phyloP scores from a whole-genome alignment of 2,113 vertebrate species.

The Callionymus lyra region DNA sequence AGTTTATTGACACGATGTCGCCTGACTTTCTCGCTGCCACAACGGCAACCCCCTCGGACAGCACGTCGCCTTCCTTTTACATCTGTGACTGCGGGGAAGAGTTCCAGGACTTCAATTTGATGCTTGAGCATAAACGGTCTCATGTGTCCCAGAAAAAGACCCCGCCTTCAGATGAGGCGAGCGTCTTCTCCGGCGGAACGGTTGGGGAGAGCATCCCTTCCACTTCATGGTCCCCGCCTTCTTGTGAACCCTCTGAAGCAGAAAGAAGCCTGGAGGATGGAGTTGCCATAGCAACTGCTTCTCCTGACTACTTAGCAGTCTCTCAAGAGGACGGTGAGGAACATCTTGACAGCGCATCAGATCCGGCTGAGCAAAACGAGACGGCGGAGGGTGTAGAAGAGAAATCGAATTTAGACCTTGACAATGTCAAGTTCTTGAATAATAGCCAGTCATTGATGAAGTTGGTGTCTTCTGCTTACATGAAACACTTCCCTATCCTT shows the following conservation, averaged over 20 bases:
- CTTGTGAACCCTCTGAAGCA: conserved; percentile 18
- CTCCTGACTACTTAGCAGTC: conserved; percentile 16
- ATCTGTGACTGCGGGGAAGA: conserved; percentile 61
- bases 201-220: conserved; percentile 22
- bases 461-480: too few species aligned
- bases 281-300: conserved; percentile 17
- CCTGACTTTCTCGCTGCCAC: conserved; percentile 27
- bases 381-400: conserved; percentile 12
- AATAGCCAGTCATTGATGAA: too few species aligned
- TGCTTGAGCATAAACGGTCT: conserved; percentile 55
- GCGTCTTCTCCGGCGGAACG: conserved; percentile 6
- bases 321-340: conserved; percentile 16
- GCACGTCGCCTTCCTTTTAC: conserved; percentile 35
- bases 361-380: conserved; percentile 7
- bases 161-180: conserved; percentile 14
- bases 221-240: conserved; percentile 26
- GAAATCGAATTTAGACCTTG: background rate
- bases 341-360: conserved; percentile 10
- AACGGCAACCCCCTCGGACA: conserved; percentile 9
- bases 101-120: conserved; percentile 45
- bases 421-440: too few species aligned
- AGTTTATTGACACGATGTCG: conserved; percentile 23
- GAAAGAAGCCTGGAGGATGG: conserved; percentile 17
- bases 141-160: conserved; percentile 35
- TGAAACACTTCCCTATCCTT: too few species aligned